These are phyloP conservation scores for Clitarchus hookeri DNA, from an alignment of 2,888 invertebrate genomes.

Conservation along the genomic window DNA sequence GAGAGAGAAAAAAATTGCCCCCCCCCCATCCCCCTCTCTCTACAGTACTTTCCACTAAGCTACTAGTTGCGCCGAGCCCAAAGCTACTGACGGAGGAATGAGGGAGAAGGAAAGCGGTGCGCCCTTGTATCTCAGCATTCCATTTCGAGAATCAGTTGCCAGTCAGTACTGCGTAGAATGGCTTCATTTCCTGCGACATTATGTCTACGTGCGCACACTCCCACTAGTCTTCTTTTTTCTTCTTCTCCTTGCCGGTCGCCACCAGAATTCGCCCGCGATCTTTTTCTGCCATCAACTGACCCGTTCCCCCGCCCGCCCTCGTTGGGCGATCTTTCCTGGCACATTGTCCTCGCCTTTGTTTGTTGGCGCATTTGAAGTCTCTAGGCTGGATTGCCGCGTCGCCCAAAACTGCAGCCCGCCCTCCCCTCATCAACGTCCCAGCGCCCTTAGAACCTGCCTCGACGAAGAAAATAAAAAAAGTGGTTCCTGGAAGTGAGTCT, in stretches of 20 bases:
- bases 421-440: background rate
- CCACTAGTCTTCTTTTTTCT: conserved; percentile 2
- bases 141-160: conserved; percentile 34
- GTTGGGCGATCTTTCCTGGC: background rate
- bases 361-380: background rate
- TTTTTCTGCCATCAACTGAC: conserved; percentile 24
- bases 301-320: background rate
- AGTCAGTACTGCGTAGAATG: conserved; percentile 32
- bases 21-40: conserved; percentile 17
- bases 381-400: no score
- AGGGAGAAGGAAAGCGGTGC: no score
- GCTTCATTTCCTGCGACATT: conserved; percentile 41
- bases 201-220: conserved; percentile 28
- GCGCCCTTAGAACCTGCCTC: no score
- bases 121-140: conserved; percentile 2
- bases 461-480: no score
- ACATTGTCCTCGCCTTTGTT: conserved; percentile 37
- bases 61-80: background rate
- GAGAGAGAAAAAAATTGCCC: conserved; percentile 25
- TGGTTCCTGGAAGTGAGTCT: no score
- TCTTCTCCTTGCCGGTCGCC: conserved; percentile 27
- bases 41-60: background rate
- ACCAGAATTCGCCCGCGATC: conserved; percentile 30
- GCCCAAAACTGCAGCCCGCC: background rate
- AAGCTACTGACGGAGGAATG: no score